Evolutionary conservation across 2,888 invertebrate genomes (phyloP).

Genomic region (Lamellibrachia satsuma): DNA sequence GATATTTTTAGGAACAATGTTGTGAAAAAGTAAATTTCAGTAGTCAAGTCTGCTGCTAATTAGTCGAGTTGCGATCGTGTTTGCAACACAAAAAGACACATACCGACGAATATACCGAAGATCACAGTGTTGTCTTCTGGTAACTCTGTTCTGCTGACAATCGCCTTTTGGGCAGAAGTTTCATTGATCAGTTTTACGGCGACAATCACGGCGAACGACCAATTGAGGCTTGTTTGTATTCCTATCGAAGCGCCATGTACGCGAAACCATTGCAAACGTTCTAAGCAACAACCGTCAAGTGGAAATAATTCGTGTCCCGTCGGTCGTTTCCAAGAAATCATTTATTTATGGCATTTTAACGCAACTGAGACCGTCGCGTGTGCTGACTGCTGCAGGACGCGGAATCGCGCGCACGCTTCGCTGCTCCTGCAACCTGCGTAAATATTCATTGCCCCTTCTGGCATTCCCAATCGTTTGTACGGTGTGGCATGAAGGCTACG

Average conservation of each 20-base stretch:
- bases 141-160: background rate
- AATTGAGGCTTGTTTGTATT: slow-evolving; percentile 5
- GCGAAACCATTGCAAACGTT: slow-evolving; percentile 3
- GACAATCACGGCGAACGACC: background rate
- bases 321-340: background rate
- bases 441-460: too few species aligned
- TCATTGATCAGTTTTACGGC: slow-evolving; percentile 2
- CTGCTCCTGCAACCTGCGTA: too few species aligned
- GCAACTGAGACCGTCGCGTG: background rate
- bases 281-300: background rate
- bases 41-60: too few species aligned
- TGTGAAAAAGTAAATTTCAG: too few species aligned
- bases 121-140: background rate
- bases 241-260: background rate
- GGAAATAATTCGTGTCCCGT: background rate
- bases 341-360: background rate
- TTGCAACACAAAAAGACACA: too few species aligned
- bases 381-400: background rate
- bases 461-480: background rate
- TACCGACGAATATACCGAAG: background rate
- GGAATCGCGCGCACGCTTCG: background rate
- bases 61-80: too few species aligned
- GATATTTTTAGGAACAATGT: too few species aligned
- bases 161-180: background rate
- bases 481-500: background rate